Percentiles rank a stretch among this genome's conserved stretches.
Conservation (phyloP, 2,888 invertebrate genomes). For the Amphipoea oculea region DNA sequence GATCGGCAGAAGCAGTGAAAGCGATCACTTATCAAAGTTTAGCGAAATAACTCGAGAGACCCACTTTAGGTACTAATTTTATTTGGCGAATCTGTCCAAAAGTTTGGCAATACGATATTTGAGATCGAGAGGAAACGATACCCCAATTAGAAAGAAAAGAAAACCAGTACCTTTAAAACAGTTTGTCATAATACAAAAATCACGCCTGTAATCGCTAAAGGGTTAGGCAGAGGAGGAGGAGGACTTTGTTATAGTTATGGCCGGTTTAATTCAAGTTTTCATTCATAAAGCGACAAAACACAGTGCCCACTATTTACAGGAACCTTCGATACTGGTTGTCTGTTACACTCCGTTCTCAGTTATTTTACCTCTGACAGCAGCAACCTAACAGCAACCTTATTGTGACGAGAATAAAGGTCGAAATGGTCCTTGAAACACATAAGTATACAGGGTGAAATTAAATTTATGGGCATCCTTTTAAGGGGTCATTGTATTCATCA, state of each 20-base stretch:
- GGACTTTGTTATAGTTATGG: background rate
- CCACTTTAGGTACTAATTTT: conserved; percentile 34
- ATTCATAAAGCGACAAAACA: background rate
- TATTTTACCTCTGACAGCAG: background rate
- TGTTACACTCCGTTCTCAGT: too few species aligned
- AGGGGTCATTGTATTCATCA: too few species aligned
- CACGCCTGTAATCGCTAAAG: too few species aligned
- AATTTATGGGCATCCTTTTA: too few species aligned
- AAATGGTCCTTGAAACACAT: too few species aligned
- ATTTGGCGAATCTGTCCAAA: conserved; percentile 33
- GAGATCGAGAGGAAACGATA: background rate
- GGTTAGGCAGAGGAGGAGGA: too few species aligned
- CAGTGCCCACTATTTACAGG: too few species aligned
- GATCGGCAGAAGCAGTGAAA: conserved; percentile 12
- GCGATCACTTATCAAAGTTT: conserved; percentile 32
- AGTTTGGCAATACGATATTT: conserved; percentile 44
- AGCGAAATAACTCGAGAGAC: conserved; percentile 6
- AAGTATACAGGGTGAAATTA: too few species aligned
- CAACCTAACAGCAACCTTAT: too few species aligned
- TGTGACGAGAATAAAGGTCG: too few species aligned
- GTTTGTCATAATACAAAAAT: background rate
- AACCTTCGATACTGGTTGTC: too few species aligned
- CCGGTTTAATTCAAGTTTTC: background rate
- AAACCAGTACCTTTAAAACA: background rate
- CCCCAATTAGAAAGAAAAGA: conserved; percentile 1